Conservation (phyloP, 2,797 vertebrate species). For the Sebastes trivittatus region DNA sequence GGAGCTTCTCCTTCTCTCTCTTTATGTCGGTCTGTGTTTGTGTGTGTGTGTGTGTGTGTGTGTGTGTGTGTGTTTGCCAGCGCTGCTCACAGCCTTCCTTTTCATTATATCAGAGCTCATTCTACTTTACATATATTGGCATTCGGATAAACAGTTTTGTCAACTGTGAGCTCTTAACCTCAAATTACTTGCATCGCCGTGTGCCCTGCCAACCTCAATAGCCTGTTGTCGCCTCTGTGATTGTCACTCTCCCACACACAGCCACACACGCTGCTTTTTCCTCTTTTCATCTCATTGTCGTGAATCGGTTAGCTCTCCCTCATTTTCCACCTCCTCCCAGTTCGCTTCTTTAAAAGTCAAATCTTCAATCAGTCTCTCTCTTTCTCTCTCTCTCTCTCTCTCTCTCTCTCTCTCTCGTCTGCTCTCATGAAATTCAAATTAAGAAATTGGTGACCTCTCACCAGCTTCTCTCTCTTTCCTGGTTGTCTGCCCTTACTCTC, state of each 20-base stretch:
- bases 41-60: neutral
- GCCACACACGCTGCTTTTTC: neutral
- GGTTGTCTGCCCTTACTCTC: neutral
- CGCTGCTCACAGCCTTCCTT: neutral
- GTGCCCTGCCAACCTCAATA: constrained; percentile 49
- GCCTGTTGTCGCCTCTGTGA: constrained; percentile 42
- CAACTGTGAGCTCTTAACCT: constrained; percentile 51
- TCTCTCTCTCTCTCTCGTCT: neutral
- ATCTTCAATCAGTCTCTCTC: constrained; percentile 4
- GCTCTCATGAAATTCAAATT: constrained; percentile 53
- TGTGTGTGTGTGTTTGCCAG: constrained; percentile 8
- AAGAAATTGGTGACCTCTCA: constrained; percentile 28
- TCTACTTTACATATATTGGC: constrained; percentile 42
- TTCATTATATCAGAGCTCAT: constrained; percentile 36
- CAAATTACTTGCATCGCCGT: constrained; percentile 52
- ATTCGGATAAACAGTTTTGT: constrained; percentile 55
- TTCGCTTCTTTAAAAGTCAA: constrained; percentile 34
- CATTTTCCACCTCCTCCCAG: constrained; percentile 2
- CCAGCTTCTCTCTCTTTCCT: neutral
- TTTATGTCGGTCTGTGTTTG: neutral
- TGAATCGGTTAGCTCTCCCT: constrained; percentile 19
- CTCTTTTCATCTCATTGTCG: constrained; percentile 17
- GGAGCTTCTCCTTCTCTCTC: neutral
- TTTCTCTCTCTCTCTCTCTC: neutral
- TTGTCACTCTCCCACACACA: constrained; percentile 31